Conservation (phyloP, 2,113 vertebrate genomes). For the Silurus glanis region DNA sequence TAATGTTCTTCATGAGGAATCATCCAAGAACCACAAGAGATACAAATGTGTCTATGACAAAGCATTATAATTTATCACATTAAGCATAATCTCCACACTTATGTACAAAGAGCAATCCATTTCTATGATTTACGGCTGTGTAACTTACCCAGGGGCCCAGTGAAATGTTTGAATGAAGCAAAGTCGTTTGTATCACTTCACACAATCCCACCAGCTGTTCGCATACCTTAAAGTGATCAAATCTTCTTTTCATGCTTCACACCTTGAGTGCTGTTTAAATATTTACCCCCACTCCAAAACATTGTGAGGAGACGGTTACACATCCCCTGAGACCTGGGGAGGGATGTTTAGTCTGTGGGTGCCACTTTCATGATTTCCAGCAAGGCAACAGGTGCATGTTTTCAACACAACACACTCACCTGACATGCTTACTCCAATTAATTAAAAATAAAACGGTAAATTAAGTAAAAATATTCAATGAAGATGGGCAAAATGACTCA, state of each 20-base stretch:
- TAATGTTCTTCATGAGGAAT: slow-evolving; percentile 11
- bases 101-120: neutral
- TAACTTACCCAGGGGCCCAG: neutral
- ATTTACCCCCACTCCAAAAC: slow-evolving; percentile 59
- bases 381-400: slow-evolving; percentile 49
- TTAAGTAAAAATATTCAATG: neutral
- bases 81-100: neutral
- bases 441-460: neutral
- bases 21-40: neutral
- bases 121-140: neutral
- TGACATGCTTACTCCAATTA: neutral
- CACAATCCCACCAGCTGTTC: slow-evolving; percentile 24
- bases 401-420: slow-evolving; percentile 47
- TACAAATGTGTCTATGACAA: neutral
- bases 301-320: slow-evolving; percentile 47
- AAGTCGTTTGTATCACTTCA: slow-evolving; percentile 18
- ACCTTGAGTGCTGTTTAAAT: slow-evolving; percentile 48
- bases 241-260: slow-evolving; percentile 39
- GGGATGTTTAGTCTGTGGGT: slow-evolving; percentile 63
- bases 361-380: slow-evolving; percentile 8
- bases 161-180: neutral
- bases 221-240: slow-evolving; percentile 45
- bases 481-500: neutral
- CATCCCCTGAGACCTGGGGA: slow-evolving; percentile 41
- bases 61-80: neutral